These are phyloP conservation scores for Lasiurus cinereus DNA, from an alignment of 2,113 vertebrate genomes.

Conservation along the genomic window DNA sequence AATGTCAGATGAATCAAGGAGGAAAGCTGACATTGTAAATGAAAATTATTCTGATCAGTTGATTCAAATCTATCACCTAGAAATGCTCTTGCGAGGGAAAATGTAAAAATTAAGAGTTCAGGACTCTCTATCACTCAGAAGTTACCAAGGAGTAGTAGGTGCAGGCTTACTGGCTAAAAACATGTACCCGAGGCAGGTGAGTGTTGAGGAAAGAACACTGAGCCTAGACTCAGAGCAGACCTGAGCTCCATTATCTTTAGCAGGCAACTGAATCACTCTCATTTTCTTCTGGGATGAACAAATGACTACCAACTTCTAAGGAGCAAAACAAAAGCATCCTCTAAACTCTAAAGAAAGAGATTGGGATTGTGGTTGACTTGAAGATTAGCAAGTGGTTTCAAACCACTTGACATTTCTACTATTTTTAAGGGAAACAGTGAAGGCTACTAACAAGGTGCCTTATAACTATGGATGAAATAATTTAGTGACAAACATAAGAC, in stretches of 20 bases:
- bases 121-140: not conserved
- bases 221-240: not conserved
- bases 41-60: not conserved
- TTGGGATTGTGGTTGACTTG: not conserved
- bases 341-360: not conserved
- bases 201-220: not conserved
- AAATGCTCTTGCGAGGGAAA: not conserved
- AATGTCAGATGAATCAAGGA: not conserved
- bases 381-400: not conserved
- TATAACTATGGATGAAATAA: not conserved
- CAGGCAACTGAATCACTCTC: not conserved
- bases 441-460: not conserved
- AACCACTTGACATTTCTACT: not conserved
- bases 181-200: not conserved
- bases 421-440: not conserved
- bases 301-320: not conserved
- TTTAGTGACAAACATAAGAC: not conserved
- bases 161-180: not conserved
- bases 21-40: not conserved
- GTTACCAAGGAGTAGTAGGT: not conserved
- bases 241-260: not conserved
- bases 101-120: not conserved
- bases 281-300: not conserved
- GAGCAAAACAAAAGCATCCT: not conserved
- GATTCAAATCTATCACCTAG: not conserved